These are phyloP conservation scores for Halcyon badia DNA, from an alignment of 2,797 vertebrate species.

Conservation along the genomic window DNA sequence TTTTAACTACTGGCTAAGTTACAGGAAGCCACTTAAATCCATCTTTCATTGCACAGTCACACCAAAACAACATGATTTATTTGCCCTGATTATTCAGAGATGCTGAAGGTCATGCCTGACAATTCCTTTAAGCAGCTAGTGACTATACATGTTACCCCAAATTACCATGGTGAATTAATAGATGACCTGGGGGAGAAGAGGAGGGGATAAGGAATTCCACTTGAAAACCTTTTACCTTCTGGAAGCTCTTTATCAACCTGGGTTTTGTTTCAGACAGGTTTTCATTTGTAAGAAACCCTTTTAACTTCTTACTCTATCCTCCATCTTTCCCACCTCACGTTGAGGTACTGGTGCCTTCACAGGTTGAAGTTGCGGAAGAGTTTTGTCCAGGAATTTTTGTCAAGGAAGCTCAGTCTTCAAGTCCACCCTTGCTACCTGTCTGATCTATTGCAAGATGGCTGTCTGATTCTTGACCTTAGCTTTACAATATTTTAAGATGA, in stretches of 20 bases:
- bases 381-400: not conserved
- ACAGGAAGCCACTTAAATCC: not conserved
- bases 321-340: accelerated
- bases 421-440: not conserved
- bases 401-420: not conserved
- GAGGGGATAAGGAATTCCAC: not conserved
- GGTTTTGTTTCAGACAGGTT: not conserved
- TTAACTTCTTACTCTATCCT: not conserved
- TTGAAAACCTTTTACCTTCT: not conserved
- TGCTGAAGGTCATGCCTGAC: not conserved
- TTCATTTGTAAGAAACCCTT: not conserved
- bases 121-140: not conserved
- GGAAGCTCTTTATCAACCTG: not conserved
- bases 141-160: not conserved
- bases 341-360: not conserved
- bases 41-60: not conserved
- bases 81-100: not conserved
- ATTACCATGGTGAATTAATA: not conserved
- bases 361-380: not conserved
- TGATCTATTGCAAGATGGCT: not conserved
- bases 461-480: not conserved
- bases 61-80: not conserved
- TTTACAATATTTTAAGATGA: not conserved
- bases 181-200: not conserved
- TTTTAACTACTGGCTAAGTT: not conserved